Evolutionary conservation across 2,888 invertebrate species (phyloP).

Genomic region (Nephrotoma guestfalica): DNA sequence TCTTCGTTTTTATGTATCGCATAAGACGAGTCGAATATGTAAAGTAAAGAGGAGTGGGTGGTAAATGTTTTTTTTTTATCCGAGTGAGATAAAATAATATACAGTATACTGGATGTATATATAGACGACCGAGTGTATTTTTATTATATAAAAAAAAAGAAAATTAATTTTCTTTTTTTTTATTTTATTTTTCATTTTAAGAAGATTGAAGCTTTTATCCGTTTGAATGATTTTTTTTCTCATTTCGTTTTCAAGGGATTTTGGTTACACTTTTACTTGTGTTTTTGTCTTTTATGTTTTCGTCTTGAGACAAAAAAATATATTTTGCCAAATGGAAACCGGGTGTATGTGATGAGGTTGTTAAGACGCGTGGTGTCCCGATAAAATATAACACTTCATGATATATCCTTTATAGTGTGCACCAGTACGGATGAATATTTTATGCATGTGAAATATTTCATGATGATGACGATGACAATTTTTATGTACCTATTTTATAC

Average conservation of each 20-base stretch:
- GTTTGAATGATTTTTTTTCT: not conserved
- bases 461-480: not conserved
- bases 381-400: not conserved
- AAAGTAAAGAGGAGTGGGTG: not conserved
- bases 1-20: not conserved
- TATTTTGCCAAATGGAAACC: not conserved
- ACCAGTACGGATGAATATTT: not conserved
- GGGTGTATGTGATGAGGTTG: not conserved
- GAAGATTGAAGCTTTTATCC: not conserved
- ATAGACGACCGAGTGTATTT: not conserved
- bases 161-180: not conserved
- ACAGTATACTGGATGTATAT: not conserved
- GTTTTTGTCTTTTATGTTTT: not conserved
- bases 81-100: not conserved
- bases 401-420: not conserved
- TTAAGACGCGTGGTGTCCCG: not conserved
- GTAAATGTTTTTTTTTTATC: not conserved
- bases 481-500: not conserved
- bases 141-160: not conserved
- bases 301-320: not conserved
- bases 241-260: not conserved
- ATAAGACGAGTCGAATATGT: not conserved
- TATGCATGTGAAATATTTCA: not conserved
- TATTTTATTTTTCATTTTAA: not conserved
- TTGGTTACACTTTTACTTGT: not conserved